Evolutionary conservation across 2,113 vertebrate species (phyloP).

Genomic region (Dermatemys mawii): DNA sequence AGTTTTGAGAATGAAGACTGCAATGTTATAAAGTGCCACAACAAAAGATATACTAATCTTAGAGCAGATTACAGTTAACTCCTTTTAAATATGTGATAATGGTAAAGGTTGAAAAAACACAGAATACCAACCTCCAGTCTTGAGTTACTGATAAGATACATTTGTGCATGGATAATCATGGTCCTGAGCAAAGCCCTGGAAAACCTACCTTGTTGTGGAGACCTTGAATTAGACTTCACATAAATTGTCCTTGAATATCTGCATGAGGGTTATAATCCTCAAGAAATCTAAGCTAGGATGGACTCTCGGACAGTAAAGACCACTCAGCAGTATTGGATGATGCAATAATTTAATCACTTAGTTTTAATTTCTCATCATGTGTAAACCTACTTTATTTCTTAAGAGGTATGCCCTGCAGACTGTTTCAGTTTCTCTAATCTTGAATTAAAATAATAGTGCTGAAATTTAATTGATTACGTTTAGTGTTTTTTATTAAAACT

Average conservation of each 20-base stretch:
- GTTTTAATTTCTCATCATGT: background rate
- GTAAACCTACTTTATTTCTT: background rate
- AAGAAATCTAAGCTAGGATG: background rate
- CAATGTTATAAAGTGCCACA: background rate
- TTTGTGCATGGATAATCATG: background rate
- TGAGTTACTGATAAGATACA: background rate
- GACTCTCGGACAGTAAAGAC: background rate
- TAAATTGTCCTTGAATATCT: background rate
- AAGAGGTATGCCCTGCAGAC: fast-evolving
- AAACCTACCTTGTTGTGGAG: background rate
- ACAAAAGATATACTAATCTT: background rate
- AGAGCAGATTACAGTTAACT: background rate
- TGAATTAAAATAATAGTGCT: background rate
- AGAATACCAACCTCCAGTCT: background rate
- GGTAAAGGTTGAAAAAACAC: background rate
- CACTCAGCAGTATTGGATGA: background rate
- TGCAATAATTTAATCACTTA: fast-evolving
- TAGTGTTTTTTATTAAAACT: background rate
- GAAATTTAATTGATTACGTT: background rate
- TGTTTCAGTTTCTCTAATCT: background rate
- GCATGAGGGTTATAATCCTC: background rate
- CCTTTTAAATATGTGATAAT: background rate
- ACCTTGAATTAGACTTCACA: background rate
- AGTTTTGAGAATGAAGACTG: background rate
- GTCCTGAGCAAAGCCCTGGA: background rate